These are phyloP conservation scores for Drosophila sp. DNA, from an alignment of 1,140 invertebrate species.

Conservation along the genomic window DNA sequence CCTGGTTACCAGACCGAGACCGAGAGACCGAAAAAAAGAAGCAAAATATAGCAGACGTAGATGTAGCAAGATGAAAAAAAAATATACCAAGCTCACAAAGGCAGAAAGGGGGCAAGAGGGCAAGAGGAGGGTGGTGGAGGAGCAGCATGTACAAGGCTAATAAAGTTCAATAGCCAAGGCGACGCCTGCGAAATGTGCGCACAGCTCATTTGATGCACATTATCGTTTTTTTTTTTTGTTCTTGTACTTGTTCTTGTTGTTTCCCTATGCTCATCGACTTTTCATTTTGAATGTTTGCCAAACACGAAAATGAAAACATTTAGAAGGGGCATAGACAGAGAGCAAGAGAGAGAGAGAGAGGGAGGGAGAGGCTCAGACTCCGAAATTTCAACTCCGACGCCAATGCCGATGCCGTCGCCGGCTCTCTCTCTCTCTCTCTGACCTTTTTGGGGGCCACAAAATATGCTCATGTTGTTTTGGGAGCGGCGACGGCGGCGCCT, in stretches of 20 bases:
- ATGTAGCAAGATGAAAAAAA: neutral
- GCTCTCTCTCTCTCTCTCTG: neutral
- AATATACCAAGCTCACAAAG: neutral
- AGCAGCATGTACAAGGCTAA: constrained; percentile 57
- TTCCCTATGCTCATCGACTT: constrained; percentile 34
- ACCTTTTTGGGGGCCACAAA: constrained; percentile 35
- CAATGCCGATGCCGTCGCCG: neutral
- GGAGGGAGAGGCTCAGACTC: constrained; percentile 34
- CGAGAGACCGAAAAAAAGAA: constrained; percentile 9
- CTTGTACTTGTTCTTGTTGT: constrained; percentile 27
- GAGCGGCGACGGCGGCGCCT: constrained; percentile 62
- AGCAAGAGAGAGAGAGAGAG: constrained; percentile 17
- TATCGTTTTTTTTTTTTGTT: constrained; percentile 66
- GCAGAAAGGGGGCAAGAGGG: neutral
- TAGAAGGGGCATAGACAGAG: constrained; percentile 54
- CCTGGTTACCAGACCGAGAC: constrained; percentile 37
- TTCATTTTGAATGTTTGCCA: constrained; percentile 72
- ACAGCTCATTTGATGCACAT: constrained; percentile 81
- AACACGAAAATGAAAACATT: constrained; percentile 72
- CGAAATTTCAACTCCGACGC: constrained; percentile 30
- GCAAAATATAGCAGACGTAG: neutral
- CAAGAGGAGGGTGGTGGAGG: neutral
- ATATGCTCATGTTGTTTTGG: constrained; percentile 69
- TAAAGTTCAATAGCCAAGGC: constrained; percentile 79
- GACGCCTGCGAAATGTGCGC: constrained; percentile 77